These are phyloP conservation scores for Colossoma macropomum DNA, from an alignment of 2,113 vertebrate species.

Conservation along the genomic window DNA sequence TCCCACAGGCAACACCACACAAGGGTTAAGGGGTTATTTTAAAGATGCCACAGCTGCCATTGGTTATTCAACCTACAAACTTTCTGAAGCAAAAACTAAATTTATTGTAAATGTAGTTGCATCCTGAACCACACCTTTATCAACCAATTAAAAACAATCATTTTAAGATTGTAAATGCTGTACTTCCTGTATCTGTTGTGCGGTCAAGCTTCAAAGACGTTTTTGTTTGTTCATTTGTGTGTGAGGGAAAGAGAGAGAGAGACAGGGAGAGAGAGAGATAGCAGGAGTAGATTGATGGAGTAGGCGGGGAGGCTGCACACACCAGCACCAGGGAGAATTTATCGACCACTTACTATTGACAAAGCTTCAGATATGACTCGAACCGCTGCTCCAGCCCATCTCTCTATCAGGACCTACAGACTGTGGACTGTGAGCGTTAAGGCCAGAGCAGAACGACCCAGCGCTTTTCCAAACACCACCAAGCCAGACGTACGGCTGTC, in stretches of 20 bases:
- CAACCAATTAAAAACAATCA: too few species aligned
- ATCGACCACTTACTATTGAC: constrained; percentile 87
- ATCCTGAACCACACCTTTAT: too few species aligned
- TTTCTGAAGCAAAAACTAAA: too few species aligned
- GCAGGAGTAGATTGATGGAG: constrained; percentile 78
- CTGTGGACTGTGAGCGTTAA: background rate
- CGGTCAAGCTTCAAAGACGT: background rate
- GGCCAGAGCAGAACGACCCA: background rate
- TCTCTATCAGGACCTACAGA: constrained; percentile 71
- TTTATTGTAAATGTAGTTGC: too few species aligned
- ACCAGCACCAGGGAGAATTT: constrained; percentile 79
- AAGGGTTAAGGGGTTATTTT: too few species aligned
- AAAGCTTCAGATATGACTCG: constrained; percentile 84
- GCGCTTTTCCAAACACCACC: background rate
- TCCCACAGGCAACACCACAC: too few species aligned
- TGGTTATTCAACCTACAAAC: too few species aligned
- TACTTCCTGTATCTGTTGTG: background rate
- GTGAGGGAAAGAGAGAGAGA: background rate
- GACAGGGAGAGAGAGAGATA: background rate
- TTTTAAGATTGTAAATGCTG: background rate
- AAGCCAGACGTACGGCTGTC: background rate
- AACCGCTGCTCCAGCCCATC: constrained; percentile 82
- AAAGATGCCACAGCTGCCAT: too few species aligned
- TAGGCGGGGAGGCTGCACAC: constrained; percentile 70
- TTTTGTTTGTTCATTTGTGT: background rate